phyloP scores from a whole-genome alignment of 2,888 invertebrate species.

The Dasysyrphus tricinctus region DNA sequence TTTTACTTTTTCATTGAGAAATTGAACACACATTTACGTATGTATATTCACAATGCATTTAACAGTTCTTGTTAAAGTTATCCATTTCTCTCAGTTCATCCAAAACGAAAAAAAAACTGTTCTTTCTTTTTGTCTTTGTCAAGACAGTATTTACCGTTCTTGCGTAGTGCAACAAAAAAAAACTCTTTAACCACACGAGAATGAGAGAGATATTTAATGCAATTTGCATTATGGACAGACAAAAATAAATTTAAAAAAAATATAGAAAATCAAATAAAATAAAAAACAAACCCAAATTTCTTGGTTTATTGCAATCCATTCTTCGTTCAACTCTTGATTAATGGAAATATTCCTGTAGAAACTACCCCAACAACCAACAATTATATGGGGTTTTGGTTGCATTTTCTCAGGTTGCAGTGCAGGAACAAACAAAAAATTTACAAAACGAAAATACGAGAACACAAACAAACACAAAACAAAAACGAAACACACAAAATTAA shows the following conservation, averaged over 20 bases:
- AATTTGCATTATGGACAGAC: too few species aligned
- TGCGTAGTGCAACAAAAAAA: neutral
- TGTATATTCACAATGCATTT: neutral
- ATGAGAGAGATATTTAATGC: neutral
- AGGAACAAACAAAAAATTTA: constrained; percentile 1
- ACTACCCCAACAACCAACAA: constrained; percentile 78
- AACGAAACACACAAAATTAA: constrained; percentile 11
- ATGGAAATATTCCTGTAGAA: constrained; percentile 79
- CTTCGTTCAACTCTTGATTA: constrained; percentile 80
- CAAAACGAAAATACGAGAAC: constrained; percentile 22
- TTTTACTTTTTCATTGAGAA: neutral
- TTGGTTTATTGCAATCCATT: constrained; percentile 80
- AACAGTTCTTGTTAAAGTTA: neutral
- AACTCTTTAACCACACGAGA: neutral
- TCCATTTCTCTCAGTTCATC: neutral
- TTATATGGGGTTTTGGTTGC: constrained; percentile 69
- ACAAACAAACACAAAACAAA: constrained; percentile 21
- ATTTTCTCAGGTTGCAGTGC: constrained; percentile 3
- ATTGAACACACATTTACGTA: too few species aligned
- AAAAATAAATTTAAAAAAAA: too few species aligned
- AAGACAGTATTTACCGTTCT: neutral
- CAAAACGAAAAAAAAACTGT: neutral
- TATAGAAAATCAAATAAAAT: neutral
- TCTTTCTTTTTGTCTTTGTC: neutral
- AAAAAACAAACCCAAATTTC: constrained; percentile 82